Evolutionary conservation across 2,113 vertebrate species (phyloP).

Genomic region (Sorex fumeus): DNA sequence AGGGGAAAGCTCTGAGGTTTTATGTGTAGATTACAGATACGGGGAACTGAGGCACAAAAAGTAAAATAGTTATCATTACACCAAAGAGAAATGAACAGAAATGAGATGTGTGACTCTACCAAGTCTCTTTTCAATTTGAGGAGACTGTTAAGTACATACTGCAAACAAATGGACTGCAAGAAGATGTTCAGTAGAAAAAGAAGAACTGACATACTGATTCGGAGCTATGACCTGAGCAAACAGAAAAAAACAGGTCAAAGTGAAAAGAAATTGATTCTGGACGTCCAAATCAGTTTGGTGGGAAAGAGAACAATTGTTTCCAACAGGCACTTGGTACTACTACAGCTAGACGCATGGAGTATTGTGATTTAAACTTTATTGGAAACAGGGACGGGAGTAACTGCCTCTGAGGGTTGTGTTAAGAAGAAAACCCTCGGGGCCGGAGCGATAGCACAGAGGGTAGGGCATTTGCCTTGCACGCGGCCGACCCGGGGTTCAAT

Average conservation of each 20-base stretch:
- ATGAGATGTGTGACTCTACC: not conserved
- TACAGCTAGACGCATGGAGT: not conserved
- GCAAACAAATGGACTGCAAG: not conserved
- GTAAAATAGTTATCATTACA: not conserved
- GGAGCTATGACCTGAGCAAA: conserved; percentile 1
- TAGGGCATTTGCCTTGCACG: too few relatives aligned
- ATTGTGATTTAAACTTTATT: conserved; percentile 2
- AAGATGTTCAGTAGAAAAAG: not conserved
- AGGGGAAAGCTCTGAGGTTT: conserved; percentile 4
- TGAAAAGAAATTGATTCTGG: not conserved
- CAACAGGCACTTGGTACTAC: not conserved
- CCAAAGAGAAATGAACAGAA: not conserved
- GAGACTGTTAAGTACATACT: not conserved
- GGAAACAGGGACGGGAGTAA: not conserved
- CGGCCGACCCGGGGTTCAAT: too few relatives aligned
- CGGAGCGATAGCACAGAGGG: too few relatives aligned
- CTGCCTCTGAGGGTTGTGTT: not conserved
- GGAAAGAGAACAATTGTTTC: not conserved
- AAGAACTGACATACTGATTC: not conserved
- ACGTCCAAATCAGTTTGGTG: not conserved
- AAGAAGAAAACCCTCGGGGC: too few relatives aligned
- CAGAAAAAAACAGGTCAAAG: conserved; percentile 35
- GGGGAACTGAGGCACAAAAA: conserved; percentile 16
- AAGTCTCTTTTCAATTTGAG: not conserved
- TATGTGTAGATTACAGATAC: not conserved